Percentiles rank a stretch among this genome's conserved stretches.
phyloP scores from a whole-genome alignment of 2,797 vertebrate species.

The Sebastes goodei region DNA sequence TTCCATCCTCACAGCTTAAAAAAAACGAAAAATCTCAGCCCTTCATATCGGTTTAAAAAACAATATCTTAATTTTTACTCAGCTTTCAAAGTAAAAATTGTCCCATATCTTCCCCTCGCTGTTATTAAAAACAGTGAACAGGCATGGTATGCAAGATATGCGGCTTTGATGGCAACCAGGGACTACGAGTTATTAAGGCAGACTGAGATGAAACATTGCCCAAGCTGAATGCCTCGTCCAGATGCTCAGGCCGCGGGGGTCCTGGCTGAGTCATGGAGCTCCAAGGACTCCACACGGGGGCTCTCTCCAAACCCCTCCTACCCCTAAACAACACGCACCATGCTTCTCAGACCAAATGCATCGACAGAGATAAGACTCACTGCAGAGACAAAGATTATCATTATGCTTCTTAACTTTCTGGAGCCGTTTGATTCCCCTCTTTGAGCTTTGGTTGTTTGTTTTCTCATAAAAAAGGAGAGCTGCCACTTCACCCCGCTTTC shows the following conservation, averaged over 20 bases:
- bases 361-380: constrained; percentile 52
- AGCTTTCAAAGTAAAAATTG: constrained; percentile 25
- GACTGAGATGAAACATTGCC: constrained; percentile 45
- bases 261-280: constrained; percentile 70
- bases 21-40: neutral
- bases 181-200: constrained; percentile 46
- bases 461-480: neutral
- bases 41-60: constrained; percentile 1
- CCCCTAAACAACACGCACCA: constrained; percentile 21
- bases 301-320: constrained; percentile 36
- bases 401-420: constrained; percentile 30
- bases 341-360: constrained; percentile 59
- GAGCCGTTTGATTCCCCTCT: constrained; percentile 22
- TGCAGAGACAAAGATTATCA: constrained; percentile 42
- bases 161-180: constrained; percentile 46
- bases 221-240: constrained; percentile 64
- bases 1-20: constrained; percentile 18
- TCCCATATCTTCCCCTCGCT: neutral
- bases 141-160: constrained; percentile 14
- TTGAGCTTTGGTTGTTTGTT: neutral
- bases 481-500: constrained; percentile 1
- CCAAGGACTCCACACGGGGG: constrained; percentile 62
- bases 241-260: constrained; percentile 76
- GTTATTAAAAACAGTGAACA: constrained; percentile 38
- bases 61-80: constrained; percentile 25